phyloP scores from a whole-genome alignment of 2,888 invertebrate genomes.

The Eurytoma adleriae region DNA sequence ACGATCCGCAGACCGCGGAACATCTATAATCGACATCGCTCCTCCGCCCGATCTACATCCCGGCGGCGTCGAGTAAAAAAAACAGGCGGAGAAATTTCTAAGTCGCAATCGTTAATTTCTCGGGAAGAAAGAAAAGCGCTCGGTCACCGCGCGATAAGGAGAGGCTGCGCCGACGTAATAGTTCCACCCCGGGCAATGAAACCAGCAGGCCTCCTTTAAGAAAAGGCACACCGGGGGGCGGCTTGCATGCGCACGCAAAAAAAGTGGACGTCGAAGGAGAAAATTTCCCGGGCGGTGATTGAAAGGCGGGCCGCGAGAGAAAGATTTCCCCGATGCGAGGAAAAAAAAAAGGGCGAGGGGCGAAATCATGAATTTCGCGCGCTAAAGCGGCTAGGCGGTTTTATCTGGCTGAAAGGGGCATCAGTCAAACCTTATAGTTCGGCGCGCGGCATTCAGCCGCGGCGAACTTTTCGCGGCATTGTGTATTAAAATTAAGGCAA shows the following conservation, averaged over 20 bases:
- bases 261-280: neutral
- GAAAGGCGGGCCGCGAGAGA: conserved; percentile 19
- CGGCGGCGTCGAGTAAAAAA: conserved; percentile 1
- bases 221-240: neutral
- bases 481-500: conserved; percentile 65
- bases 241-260: neutral
- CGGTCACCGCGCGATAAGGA: conserved; percentile 49
- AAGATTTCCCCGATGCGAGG: neutral
- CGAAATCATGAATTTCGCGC: neutral
- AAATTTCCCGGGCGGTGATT: conserved; percentile 32
- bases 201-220: neutral
- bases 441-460: conserved; percentile 1
- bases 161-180: conserved; percentile 21
- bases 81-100: conserved; percentile 14
- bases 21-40: neutral
- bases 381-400: neutral
- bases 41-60: conserved; percentile 1
- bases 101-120: conserved; percentile 48
- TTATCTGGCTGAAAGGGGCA: conserved; percentile 34
- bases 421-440: conserved; percentile 34
- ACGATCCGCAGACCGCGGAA: neutral
- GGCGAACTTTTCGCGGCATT: conserved; percentile 55
- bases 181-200: conserved; percentile 21
- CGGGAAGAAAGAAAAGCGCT: conserved; percentile 36
- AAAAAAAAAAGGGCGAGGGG: neutral